Evolutionary conservation across 2,888 invertebrate species (phyloP), one percentile per base, ranked within the genome.

Genomic region (Myopa testacea): DNA sequence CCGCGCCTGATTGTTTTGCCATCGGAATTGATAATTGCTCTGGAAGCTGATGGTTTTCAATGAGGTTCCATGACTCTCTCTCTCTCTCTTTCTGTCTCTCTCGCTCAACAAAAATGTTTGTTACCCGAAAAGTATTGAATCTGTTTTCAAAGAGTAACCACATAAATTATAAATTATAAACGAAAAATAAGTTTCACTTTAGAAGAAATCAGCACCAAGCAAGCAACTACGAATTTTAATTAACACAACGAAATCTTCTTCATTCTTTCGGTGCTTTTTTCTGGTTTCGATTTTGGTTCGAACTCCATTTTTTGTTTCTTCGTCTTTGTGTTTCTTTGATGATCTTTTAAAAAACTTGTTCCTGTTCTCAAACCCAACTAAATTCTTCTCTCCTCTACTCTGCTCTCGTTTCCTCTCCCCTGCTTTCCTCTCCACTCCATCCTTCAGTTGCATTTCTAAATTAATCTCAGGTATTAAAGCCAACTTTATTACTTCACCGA

Each of bases 231-330:
- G 34, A 72, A 40, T 72, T 72, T 72, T 72, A 72, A 72, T 72
- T 62, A 60, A 58, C 19, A 37, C 38, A 12, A 60, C 37, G 19
- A 14, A 58, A 38, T 58, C 58, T 16, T n/a, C 71, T 14, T 14
- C 45, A 14, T 7, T 40, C 50, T 12, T 26, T 26, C 1, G 37
- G 63, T n/a, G 10, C n/a, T 16, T 16, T n/a, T n/a, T 58, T 58
- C 14, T 38, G 50, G 55, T 34, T 52, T 52, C 19, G 2, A n/a
- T 68, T 68, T n/a, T 5, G 1, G 38, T 67, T 60, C 34, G 58
- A 74, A 75, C 75, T 67, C 75, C 75, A 75, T 75, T 68, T 75
- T 75, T 38, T 26, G 38, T 60, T 38, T 4, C 8, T 40, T 10
- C 14, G 50, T 69, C 37, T 26, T 26, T 26, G 62, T 10, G 7